Conservation (phyloP, 2,113 vertebrate species). For the Cinclus mexicanus region DNA sequence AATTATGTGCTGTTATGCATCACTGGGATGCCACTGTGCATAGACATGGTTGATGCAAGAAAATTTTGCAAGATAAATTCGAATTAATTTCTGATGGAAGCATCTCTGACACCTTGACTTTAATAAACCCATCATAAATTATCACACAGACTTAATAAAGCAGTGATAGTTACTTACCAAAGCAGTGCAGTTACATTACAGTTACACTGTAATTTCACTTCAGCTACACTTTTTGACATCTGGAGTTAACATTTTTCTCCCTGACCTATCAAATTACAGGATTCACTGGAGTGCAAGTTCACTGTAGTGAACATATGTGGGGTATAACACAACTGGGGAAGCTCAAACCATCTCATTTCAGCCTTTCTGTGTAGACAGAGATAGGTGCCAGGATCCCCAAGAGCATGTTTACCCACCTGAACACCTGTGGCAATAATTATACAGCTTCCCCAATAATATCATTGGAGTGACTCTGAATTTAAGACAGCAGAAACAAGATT, state of each 20-base stretch:
- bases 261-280: not conserved
- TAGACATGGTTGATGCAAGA: not conserved
- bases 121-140: not conserved
- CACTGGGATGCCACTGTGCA: not conserved
- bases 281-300: not conserved
- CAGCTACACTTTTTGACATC: not conserved
- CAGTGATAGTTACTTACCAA: no score
- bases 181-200: not conserved
- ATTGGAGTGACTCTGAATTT: not conserved
- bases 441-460: not conserved
- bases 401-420: not conserved
- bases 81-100: not conserved
- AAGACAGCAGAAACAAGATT: not conserved
- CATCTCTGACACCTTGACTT: not conserved
- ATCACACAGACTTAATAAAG: not conserved
- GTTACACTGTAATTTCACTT: not conserved
- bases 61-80: not conserved
- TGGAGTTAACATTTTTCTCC: not conserved
- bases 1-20: not conserved
- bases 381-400: not conserved
- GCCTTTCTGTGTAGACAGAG: not conserved
- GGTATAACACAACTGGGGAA: not conserved
- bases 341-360: not conserved
- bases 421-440: not conserved
- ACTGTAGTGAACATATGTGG: accelerated